A percentile compares a stretch with the other conserved stretches of the same genome.
Evolutionary conservation across 2,113 vertebrate genomes (phyloP).

Genomic region (Piaya cayana): DNA sequence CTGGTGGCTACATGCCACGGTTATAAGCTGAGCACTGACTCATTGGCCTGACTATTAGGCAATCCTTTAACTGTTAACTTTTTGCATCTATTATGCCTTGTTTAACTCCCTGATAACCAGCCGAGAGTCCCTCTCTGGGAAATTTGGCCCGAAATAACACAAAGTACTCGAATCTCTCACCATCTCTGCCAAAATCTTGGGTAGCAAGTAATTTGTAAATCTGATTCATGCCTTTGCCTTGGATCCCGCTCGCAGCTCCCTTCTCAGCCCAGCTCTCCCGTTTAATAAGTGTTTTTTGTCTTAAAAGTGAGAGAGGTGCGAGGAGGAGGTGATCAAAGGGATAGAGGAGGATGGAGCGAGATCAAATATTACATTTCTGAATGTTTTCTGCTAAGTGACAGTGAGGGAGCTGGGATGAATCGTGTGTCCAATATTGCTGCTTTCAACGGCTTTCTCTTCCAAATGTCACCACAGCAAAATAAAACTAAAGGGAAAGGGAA

Average conservation of each 20-base stretch:
- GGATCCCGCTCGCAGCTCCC: neutral
- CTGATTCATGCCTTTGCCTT: neutral
- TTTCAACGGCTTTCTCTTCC: slow-evolving; percentile 41
- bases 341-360: slow-evolving; percentile 6
- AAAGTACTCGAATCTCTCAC: neutral
- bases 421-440: neutral
- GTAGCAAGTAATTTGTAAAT: neutral
- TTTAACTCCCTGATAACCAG: slow-evolving; percentile 14
- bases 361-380: slow-evolving; percentile 55
- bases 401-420: slow-evolving; percentile 14
- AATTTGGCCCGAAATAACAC: neutral
- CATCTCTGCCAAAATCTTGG: neutral
- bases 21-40: neutral
- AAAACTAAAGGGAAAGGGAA: slow-evolving; percentile 22
- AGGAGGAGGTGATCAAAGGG: slow-evolving; percentile 46
- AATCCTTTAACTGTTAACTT: slow-evolving; percentile 8
- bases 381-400: slow-evolving; percentile 54
- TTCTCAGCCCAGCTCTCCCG: neutral
- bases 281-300: slow-evolving; percentile 42
- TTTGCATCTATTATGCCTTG: neutral
- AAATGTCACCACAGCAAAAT: slow-evolving; percentile 48
- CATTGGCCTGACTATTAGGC: neutral
- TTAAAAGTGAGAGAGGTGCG: neutral
- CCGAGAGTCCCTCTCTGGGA: neutral
- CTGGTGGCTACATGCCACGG: neutral